Conservation (phyloP, 2,113 vertebrate species). For the Polypterus senegalus region DNA sequence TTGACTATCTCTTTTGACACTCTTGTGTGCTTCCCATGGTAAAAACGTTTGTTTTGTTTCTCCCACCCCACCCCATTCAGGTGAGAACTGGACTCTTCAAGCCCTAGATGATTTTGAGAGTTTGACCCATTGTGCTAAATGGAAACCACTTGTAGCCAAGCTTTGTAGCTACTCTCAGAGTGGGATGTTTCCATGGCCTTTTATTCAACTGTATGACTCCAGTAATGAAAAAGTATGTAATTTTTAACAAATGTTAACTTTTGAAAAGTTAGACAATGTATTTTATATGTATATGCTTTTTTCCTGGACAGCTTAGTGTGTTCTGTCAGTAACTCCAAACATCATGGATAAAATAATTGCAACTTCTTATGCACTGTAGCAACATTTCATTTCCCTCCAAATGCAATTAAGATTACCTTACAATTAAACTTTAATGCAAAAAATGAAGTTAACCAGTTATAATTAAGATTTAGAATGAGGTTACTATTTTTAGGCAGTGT, state of each 20-base stretch:
- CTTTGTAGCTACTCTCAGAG: conserved; percentile 68
- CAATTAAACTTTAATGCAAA: no score
- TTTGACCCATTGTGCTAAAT: conserved; percentile 61
- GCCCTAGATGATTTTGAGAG: conserved; percentile 67
- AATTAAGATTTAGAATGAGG: no score
- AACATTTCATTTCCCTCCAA: not conserved
- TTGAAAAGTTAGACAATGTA: not conserved
- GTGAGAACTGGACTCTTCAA: conserved; percentile 52
- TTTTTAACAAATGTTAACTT: no score
- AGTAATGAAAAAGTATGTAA: conserved; percentile 40
- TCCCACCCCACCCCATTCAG: conserved; percentile 30
- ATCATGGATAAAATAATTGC: not conserved
- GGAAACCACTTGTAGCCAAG: conserved; percentile 69
- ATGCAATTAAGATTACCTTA: no score
- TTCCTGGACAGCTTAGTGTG: not conserved
- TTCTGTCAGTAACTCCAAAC: not conserved
- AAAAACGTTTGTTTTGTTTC: not conserved
- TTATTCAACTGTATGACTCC: conserved; percentile 54
- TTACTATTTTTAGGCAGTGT: no score
- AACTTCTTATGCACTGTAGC: not conserved
- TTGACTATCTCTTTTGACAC: not conserved
- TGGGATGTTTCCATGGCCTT: conserved; percentile 55
- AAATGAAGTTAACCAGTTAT: no score
- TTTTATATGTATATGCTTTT: not conserved
- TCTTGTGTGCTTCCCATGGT: not conserved